Percentiles rank a stretch among this genome's conserved stretches.
Evolutionary conservation across 2,113 vertebrate genomes (phyloP).

Genomic region (Lutjanus erythropterus): DNA sequence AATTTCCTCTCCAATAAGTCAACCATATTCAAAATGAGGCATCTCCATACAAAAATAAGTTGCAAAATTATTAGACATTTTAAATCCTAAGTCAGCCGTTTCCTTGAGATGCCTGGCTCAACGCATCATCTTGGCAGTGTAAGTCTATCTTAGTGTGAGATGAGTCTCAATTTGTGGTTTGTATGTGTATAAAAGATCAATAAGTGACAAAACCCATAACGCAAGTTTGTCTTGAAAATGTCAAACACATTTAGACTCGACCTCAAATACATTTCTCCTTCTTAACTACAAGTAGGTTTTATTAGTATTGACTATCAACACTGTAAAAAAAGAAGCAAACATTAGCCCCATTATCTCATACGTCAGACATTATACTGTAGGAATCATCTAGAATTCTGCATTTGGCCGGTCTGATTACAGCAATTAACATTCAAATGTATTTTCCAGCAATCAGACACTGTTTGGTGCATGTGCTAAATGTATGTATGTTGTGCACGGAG

Average conservation of each 20-base stretch:
- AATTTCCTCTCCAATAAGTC: conserved; percentile 81
- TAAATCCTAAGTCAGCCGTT: conserved; percentile 49
- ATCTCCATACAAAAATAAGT: conserved; percentile 70
- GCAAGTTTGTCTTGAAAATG: conserved; percentile 27
- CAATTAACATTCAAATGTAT: conserved; percentile 23
- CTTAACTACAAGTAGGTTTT: conserved; percentile 21
- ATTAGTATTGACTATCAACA: conserved; percentile 51
- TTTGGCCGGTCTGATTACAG: conserved; percentile 22
- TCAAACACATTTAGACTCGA: conserved; percentile 31
- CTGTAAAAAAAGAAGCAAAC: conserved; percentile 29
- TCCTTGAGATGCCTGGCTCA: conserved; percentile 46
- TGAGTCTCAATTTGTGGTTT: conserved; percentile 50
- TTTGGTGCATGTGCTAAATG: conserved; percentile 10
- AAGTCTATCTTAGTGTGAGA: conserved; percentile 31
- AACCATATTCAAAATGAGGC: conserved; percentile 70
- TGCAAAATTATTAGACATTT: conserved; percentile 70
- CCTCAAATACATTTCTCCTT: conserved; percentile 29
- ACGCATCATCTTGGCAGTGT: conserved; percentile 32
- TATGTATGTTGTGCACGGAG: conserved; percentile 29
- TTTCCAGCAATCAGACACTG: conserved; percentile 23
- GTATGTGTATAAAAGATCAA: conserved; percentile 44
- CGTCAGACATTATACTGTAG: conserved; percentile 12
- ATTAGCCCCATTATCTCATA: conserved; percentile 33
- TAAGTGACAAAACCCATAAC: conserved; percentile 22
- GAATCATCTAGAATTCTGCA: conserved; percentile 22